Base-by-base conservation (phyloP, 2,888 invertebrate genomes). In the Penaeus monodon region DNA sequence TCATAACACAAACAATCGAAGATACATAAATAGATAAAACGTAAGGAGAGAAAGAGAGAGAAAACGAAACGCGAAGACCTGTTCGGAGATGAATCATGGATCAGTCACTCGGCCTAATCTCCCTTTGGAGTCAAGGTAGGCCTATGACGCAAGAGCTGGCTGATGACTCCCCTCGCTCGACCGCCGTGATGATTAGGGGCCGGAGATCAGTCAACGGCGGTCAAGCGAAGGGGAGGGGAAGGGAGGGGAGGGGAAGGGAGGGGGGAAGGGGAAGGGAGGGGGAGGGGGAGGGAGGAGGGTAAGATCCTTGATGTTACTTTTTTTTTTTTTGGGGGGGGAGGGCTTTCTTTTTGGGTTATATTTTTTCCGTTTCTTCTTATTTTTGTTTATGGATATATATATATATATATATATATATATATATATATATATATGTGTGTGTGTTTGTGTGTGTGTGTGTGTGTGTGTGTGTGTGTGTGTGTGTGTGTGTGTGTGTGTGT, bases 401-500 rank as follows among this genome's bases (percentile, higher is more conserved):
- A 44, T 10, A 0, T 44, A 6, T 44, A 3, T 44, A 44, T 44
- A 44, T 44, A 6, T 6, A 44, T 44, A 44, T 6, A 44, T 44
- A 8, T 44, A 7, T 44, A 7, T 44, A 38, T 38, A 38, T 38
- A 38, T 38, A 6, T 38, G 6, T 38, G 6, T 38, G 6, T 38
- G 6, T 38, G 6, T 38, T 4, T 38, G 6, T 38, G 6, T 38
- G 6, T 73, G 12, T 66, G 7, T 66, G 7, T 66, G 7, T 66
- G 17, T 66, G 17, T 10, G 17, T 66, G 17, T 66, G 17, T 66
- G 17, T 66, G 17, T n/a, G n/a, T 78, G 78, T 78, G 78, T 78
- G 78, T 78, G 78, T 78, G 78, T 78, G 63, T 63, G 78, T 78
- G 78, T 78, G 78, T 78, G 78, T 78, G 49, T 57, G 78, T 78